These are phyloP conservation scores for Palloptera scutellata DNA, from an alignment of 2,888 invertebrate species.

Conservation along the genomic window DNA sequence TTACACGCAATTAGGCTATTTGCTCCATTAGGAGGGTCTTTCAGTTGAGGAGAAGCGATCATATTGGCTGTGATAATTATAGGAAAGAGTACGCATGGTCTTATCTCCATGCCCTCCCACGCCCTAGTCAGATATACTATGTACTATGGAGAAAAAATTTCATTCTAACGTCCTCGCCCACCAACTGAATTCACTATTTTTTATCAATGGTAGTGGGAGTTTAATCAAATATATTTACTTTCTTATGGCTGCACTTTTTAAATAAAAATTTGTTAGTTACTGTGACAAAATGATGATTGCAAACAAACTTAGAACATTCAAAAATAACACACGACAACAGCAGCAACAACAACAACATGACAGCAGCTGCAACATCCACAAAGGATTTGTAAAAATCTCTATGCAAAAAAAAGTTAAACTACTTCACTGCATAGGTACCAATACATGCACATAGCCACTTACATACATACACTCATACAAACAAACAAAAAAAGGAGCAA, in stretches of 20 bases:
- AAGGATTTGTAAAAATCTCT: constrained; percentile 42
- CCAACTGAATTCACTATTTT: no score
- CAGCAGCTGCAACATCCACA: constrained; percentile 34
- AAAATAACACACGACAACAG: constrained; percentile 14
- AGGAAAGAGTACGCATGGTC: no score
- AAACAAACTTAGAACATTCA: constrained; percentile 24
- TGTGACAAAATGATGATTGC: constrained; percentile 40
- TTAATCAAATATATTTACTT: background rate
- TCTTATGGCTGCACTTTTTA: background rate
- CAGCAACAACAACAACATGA: constrained; percentile 6
- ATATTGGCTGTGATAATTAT: no score
- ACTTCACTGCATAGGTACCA: constrained; percentile 28
- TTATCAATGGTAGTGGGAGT: no score
- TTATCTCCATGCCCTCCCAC: no score
- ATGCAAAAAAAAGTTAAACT: constrained; percentile 33
- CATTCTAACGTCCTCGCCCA: no score
- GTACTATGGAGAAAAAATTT: no score
- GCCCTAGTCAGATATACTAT: no score
- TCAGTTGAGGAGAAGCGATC: no score
- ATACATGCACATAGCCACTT: no score
- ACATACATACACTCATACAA: constrained; percentile 18
- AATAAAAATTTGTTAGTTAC: constrained; percentile 9
- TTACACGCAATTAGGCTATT: no score
- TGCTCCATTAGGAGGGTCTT: no score
- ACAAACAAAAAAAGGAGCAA: constrained; percentile 20